These are phyloP conservation scores for Saimiri boliviensis DNA, from an alignment of 2,113 vertebrate species.

Conservation along the genomic window DNA sequence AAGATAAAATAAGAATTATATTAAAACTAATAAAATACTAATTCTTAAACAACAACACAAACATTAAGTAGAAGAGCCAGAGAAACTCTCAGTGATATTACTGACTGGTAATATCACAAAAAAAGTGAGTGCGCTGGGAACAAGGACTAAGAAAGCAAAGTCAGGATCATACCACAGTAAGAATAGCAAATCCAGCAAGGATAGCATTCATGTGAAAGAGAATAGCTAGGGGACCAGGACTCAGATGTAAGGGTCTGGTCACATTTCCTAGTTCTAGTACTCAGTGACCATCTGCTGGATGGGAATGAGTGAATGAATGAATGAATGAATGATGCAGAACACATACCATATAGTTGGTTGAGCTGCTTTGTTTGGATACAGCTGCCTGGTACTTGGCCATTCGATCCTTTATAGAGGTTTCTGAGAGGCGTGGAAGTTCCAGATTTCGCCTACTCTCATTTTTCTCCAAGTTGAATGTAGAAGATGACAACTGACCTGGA, in stretches of 20 bases:
- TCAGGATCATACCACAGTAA: background rate
- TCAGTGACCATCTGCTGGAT: background rate
- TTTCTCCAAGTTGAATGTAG: conserved; percentile 81
- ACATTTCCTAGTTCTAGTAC: background rate
- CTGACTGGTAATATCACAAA: background rate
- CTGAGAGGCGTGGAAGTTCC: conserved; percentile 86
- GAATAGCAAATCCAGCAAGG: background rate
- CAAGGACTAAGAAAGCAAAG: conserved; percentile 1
- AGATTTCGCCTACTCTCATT: conserved; percentile 77
- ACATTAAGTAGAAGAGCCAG: background rate
- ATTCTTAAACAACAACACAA: background rate
- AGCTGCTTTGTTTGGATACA: conserved; percentile 89
- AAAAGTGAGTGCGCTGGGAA: background rate
- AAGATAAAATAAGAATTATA: background rate
- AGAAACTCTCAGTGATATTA: background rate
- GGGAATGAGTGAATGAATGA: background rate
- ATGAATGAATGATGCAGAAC: background rate
- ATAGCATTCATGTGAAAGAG: background rate
- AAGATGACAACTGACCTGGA: conserved; percentile 78
- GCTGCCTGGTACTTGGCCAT: conserved; percentile 97
- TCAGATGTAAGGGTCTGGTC: background rate
- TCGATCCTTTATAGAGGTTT: conserved; percentile 93
- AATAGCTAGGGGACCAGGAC: background rate
- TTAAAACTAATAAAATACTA: conserved; percentile 12
- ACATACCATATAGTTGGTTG: conserved; percentile 79